Evolutionary conservation across 2,113 vertebrate species (phyloP).

Genomic region (Bubalus kerabau): DNA sequence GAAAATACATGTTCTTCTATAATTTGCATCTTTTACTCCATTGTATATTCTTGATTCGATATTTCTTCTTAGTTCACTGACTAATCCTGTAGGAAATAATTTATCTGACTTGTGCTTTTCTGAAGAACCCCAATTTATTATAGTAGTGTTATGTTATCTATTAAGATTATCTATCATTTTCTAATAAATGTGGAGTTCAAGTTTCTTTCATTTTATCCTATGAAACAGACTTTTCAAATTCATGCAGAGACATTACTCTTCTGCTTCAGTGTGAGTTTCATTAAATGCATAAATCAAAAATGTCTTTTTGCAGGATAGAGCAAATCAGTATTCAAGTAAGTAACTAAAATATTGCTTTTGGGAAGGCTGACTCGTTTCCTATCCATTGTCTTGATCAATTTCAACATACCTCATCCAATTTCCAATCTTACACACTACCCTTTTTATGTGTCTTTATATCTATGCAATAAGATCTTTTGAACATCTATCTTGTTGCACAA

Average conservation of each 20-base stretch:
- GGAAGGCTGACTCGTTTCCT: background rate
- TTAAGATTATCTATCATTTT: slow-evolving; percentile 69
- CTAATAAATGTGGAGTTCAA: slow-evolving; percentile 49
- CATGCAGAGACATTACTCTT: background rate
- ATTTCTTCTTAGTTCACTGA: background rate
- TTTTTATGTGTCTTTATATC: background rate
- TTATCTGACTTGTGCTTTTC: slow-evolving; percentile 55
- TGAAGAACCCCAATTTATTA: slow-evolving; percentile 36
- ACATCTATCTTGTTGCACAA: background rate
- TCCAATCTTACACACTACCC: background rate
- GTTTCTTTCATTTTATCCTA: slow-evolving; percentile 22
- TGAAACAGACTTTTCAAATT: slow-evolving; percentile 44
- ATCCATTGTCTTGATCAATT: background rate
- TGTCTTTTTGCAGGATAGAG: slow-evolving; percentile 14
- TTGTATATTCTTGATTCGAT: slow-evolving; percentile 20
- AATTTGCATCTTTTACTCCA: slow-evolving; percentile 11
- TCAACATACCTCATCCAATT: background rate
- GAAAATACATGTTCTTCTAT: background rate
- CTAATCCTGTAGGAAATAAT: slow-evolving; percentile 40
- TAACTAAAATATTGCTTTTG: slow-evolving; percentile 34
- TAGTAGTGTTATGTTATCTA: slow-evolving; percentile 44
- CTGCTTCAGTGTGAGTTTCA: slow-evolving; percentile 43
- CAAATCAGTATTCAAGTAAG: slow-evolving; percentile 41
- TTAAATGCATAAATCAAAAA: slow-evolving; percentile 65
- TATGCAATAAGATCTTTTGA: background rate